Evolutionary conservation across 2,888 invertebrate species (phyloP).

Genomic region (Tupiocoris notatus): DNA sequence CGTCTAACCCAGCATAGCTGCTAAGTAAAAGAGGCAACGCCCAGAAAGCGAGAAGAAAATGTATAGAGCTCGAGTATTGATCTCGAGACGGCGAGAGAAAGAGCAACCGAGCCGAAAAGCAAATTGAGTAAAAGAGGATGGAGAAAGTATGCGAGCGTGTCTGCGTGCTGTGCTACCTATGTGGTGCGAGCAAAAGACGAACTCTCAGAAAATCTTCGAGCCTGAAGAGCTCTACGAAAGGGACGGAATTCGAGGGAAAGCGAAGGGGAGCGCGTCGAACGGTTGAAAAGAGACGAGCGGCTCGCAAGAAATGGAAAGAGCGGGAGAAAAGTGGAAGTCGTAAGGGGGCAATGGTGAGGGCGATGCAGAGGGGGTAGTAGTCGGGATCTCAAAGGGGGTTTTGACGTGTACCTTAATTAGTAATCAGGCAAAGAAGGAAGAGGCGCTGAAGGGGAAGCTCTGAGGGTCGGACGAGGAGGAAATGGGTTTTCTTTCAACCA

Average conservation of each 20-base stretch:
- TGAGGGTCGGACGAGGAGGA: constrained; percentile 38
- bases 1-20: too few species aligned
- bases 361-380: neutral
- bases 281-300: constrained; percentile 21
- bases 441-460: constrained; percentile 28
- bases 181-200: neutral
- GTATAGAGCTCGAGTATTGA: constrained; percentile 29
- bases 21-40: too few species aligned
- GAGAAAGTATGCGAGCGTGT: too few species aligned
- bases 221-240: too few species aligned
- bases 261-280: neutral
- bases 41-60: too few species aligned
- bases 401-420: constrained; percentile 45
- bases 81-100: neutral
- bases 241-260: too few species aligned
- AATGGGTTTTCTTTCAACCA: constrained; percentile 47
- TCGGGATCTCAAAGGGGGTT: constrained; percentile 36
- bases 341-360: neutral
- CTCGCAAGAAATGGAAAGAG: constrained; percentile 21
- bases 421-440: constrained; percentile 46
- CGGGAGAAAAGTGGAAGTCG: constrained; percentile 4
- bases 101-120: neutral
- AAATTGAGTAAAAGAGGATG: constrained; percentile 12
- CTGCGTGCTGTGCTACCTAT: too few species aligned
- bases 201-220: constrained; percentile 30